Percentiles rank a stretch among this genome's conserved stretches.
phyloP scores from a whole-genome alignment of 2,888 invertebrate genomes.

The Agrotis segetum region DNA sequence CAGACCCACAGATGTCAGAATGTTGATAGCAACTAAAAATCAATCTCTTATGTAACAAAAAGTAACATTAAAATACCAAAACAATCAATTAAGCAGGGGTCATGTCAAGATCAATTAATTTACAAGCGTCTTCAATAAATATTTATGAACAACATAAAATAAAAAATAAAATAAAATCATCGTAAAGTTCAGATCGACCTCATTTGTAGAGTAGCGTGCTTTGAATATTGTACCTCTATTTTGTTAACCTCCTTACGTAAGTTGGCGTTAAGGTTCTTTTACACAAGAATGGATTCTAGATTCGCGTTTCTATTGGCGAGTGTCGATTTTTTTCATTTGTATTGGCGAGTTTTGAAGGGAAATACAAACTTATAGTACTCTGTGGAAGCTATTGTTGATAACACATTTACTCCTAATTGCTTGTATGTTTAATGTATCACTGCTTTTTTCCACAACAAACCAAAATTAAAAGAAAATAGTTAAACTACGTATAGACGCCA shows the following conservation, averaged over 20 bases:
- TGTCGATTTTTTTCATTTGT: neutral
- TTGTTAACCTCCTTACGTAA: slow-evolving; percentile 36
- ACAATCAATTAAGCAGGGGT: slow-evolving; percentile 40
- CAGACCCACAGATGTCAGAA: too few species aligned
- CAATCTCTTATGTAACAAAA: slow-evolving; percentile 24
- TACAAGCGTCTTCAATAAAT: slow-evolving; percentile 43
- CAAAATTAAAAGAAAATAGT: too few species aligned
- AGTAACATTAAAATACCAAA: slow-evolving; percentile 34
- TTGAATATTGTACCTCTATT: slow-evolving; percentile 33
- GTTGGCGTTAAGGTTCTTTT: slow-evolving; percentile 6
- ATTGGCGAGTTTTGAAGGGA: neutral
- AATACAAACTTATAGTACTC: neutral
- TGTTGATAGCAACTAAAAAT: neutral
- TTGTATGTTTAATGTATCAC: too few species aligned
- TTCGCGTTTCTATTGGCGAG: neutral
- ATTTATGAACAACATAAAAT: slow-evolving; percentile 44
- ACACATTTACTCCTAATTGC: too few species aligned
- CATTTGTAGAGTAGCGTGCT: slow-evolving; percentile 25
- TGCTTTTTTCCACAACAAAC: too few species aligned
- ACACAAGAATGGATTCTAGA: slow-evolving; percentile 12
- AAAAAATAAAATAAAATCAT: slow-evolving; percentile 43
- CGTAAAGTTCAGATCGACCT: slow-evolving; percentile 43
- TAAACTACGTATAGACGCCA: too few species aligned
- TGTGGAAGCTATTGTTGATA: too few species aligned
- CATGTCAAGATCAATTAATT: slow-evolving; percentile 39